Base-by-base conservation (phyloP, 2,113 vertebrate species). In the Neodontobutis hainanensis region DNA sequence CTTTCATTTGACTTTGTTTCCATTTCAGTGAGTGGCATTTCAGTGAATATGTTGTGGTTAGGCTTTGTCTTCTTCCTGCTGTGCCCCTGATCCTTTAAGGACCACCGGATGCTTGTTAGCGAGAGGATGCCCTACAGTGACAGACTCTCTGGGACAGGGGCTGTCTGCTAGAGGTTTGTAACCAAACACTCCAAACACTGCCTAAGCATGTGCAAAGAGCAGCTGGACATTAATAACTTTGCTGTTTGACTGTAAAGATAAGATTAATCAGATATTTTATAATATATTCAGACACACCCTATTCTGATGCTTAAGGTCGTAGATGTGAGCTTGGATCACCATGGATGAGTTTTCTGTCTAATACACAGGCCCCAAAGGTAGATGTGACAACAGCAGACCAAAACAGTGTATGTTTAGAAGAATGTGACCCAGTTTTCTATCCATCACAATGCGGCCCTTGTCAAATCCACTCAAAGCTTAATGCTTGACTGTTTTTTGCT, bases 1-100 rank as follows among this genome's bases (percentile, higher is more conserved):
- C 71, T 82, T 76, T 87, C 55, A 73, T 83, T 86, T 80, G 49
- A 73, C 51, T 83, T 85, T 77, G 62, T 81, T 81, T 68, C 45
- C 68, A 47, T 27, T 27, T 27, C 19, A 27, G 19, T 27, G 35
- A 5, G 59, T 68, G 77, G 69, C 73, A 68, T 85, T 86, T 84
- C 40, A 80, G 43, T 11, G 36, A 66, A 77, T 81, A 50, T 48
- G 78, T 63, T 14, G 4, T 55, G 56, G 0, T 10, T 46, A 48
- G 52, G 12, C 19, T 8, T n/a, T 12, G 71, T 65, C 66, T 32
- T 6, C 46, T 61, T 42, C 74, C 80, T 19, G 49, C 72, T 63
- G 75, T 42, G 75, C 35, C 61, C 19, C 27, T 45, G 68, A 73
- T 64, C 58, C 73, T 73, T 74, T 62, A 63, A 71, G 44, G 59